Percentiles rank a stretch among this genome's conserved stretches.
phyloP scores from a whole-genome alignment of 2,888 invertebrate genomes.

The Molorchus minor region DNA sequence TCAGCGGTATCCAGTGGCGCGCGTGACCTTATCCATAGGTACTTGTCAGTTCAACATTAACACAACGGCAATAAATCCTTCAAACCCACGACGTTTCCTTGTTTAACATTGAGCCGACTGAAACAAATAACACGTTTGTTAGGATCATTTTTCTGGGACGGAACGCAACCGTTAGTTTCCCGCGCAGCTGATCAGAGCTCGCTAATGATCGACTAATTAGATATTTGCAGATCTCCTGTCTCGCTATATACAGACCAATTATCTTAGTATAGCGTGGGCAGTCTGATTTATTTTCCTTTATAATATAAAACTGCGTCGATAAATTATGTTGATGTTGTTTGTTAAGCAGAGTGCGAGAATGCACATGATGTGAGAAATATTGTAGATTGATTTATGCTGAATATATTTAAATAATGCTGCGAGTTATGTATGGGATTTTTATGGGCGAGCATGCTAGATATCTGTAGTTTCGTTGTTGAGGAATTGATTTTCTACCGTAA shows the following conservation, averaged over 20 bases:
- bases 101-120: not conserved
- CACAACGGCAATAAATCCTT: not conserved
- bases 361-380: conserved; percentile 48
- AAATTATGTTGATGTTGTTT: conserved; percentile 48
- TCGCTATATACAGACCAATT: conserved; percentile 53
- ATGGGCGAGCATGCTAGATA: conserved; percentile 19
- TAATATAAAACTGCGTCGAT: conserved; percentile 47
- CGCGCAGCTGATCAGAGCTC: conserved; percentile 17
- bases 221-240: conserved; percentile 51
- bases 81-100: not conserved
- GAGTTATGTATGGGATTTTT: conserved; percentile 28
- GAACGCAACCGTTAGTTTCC: conserved; percentile 17
- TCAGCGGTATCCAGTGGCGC: not conserved
- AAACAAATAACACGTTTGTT: not conserved
- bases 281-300: conserved; percentile 54
- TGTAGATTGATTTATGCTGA: conserved; percentile 47
- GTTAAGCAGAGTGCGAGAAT: conserved; percentile 45
- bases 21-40: not conserved
- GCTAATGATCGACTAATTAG: conserved; percentile 50
- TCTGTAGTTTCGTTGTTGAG: conserved; percentile 21
- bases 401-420: conserved; percentile 42
- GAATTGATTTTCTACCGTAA: conserved; percentile 26
- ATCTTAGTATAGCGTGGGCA: conserved; percentile 53
- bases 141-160: not conserved
- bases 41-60: not conserved